Conservation (phyloP, 2,797 vertebrate species). For the Chrysocyon brachyurus region DNA sequence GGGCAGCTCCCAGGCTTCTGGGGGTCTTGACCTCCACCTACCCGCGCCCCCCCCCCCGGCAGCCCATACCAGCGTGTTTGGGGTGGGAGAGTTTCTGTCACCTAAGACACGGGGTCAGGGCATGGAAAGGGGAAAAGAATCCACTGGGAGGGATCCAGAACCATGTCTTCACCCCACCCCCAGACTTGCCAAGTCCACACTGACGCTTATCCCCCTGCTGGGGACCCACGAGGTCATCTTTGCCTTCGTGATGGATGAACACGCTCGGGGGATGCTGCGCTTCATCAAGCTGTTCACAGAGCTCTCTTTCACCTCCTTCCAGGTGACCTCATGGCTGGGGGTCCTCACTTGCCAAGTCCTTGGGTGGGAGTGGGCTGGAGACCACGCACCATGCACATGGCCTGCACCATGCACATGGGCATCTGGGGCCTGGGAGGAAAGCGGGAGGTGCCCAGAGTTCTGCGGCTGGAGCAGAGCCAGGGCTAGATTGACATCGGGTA, state of each 20-base stretch:
- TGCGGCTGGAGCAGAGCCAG: neutral
- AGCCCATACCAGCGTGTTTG: neutral
- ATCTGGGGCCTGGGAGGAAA: neutral
- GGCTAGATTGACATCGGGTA: neutral
- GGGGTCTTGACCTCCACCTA: neutral
- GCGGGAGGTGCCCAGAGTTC: neutral
- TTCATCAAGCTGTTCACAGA: conserved; percentile 97
- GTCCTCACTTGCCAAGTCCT: neutral
- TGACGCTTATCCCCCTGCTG: conserved; percentile 97
- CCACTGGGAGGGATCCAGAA: neutral
- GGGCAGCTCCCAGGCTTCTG: neutral
- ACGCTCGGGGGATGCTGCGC: conserved; percentile 94
- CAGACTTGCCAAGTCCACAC: conserved; percentile 97
- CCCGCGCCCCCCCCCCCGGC: neutral
- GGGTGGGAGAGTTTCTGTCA: neutral
- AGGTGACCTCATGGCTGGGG: conserved; percentile 89
- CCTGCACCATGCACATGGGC: neutral
- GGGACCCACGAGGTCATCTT: conserved; percentile 99
- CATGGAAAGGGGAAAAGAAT: neutral
- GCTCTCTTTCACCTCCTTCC: conserved; percentile 98
- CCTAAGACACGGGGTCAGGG: neutral
- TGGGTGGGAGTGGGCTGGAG: neutral
- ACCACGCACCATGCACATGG: fast-evolving
- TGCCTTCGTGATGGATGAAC: conserved; percentile 97
- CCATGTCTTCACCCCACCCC: neutral